phyloP scores from a whole-genome alignment of 2,888 invertebrate genomes.

The Melinaea menophilus region DNA sequence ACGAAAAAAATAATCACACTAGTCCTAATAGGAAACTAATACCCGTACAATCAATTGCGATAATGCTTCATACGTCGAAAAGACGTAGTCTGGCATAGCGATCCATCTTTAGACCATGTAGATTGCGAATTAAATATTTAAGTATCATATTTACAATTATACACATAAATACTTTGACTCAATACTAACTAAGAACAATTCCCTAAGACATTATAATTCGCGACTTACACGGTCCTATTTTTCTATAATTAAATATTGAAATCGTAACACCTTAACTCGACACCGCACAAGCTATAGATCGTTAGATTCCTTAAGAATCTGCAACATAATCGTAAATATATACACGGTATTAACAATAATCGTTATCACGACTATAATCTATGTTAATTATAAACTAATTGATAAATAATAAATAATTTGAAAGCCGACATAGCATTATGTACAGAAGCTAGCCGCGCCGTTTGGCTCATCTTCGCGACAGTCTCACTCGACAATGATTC shows the following conservation, averaged over 20 bases:
- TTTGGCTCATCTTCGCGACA: constrained; percentile 40
- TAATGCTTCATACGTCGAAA: constrained; percentile 40
- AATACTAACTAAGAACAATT: constrained; percentile 43
- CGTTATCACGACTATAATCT: constrained; percentile 40
- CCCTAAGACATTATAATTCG: constrained; percentile 42
- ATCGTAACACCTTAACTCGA: constrained; percentile 40
- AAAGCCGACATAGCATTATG: constrained; percentile 63
- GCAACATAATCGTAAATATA: constrained; percentile 24
- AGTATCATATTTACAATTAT: constrained; percentile 46
- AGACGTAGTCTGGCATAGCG: not conserved
- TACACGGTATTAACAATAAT: constrained; percentile 46
- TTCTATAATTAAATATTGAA: constrained; percentile 30
- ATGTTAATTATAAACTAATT: constrained; percentile 52
- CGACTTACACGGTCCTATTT: constrained; percentile 45
- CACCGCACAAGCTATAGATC: constrained; percentile 17
- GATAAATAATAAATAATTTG: constrained; percentile 75
- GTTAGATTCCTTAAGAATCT: constrained; percentile 8
- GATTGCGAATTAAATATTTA: constrained; percentile 55
- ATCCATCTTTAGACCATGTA: constrained; percentile 37
- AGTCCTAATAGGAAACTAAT: constrained; percentile 78
- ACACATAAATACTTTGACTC: constrained; percentile 52
- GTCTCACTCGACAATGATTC: constrained; percentile 40
- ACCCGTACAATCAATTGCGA: constrained; percentile 78
- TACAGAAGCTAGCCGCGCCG: constrained; percentile 71
- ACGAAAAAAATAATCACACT: constrained; percentile 68